Evolutionary conservation across 2,888 invertebrate genomes (phyloP).

Genomic region (Sminthurides aquaticus): DNA sequence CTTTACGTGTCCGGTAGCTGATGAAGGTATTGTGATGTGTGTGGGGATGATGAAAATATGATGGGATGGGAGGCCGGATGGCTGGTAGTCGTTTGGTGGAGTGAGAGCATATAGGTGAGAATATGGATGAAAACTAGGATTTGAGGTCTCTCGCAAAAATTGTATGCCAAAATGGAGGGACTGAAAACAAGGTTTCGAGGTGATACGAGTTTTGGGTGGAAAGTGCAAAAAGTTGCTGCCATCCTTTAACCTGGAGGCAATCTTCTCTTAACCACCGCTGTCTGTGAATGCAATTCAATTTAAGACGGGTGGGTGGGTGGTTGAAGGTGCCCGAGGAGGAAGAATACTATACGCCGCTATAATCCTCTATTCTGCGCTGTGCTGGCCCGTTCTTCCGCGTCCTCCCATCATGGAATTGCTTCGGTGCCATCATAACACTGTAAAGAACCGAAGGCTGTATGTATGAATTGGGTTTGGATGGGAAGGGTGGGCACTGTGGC

Average conservation of each 20-base stretch:
- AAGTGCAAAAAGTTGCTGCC: constrained; percentile 40
- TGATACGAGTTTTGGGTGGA: constrained; percentile 43
- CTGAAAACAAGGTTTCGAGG: constrained; percentile 43
- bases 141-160: constrained; percentile 39
- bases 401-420: too few relatives aligned
- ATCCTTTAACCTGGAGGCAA: constrained; percentile 30
- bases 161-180: constrained; percentile 28
- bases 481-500: too few relatives aligned
- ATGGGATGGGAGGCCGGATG: not conserved
- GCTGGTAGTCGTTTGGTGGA: constrained; percentile 4
- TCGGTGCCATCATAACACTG: too few relatives aligned
- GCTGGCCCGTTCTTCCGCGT: too few relatives aligned
- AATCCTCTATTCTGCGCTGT: too few relatives aligned
- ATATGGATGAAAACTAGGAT: constrained; percentile 33
- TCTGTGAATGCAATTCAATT: too few relatives aligned
- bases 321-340: too few relatives aligned
- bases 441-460: too few relatives aligned
- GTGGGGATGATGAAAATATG: not conserved
- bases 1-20: constrained; percentile 13
- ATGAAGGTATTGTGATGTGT: not conserved
- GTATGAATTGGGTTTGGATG: too few relatives aligned
- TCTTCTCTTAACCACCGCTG: too few relatives aligned
- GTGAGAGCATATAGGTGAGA: constrained; percentile 6
- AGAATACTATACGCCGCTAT: too few relatives aligned
- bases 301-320: too few relatives aligned